Evolutionary conservation across 2,888 invertebrate species (phyloP).

Genomic region (Euphydryas editha): DNA sequence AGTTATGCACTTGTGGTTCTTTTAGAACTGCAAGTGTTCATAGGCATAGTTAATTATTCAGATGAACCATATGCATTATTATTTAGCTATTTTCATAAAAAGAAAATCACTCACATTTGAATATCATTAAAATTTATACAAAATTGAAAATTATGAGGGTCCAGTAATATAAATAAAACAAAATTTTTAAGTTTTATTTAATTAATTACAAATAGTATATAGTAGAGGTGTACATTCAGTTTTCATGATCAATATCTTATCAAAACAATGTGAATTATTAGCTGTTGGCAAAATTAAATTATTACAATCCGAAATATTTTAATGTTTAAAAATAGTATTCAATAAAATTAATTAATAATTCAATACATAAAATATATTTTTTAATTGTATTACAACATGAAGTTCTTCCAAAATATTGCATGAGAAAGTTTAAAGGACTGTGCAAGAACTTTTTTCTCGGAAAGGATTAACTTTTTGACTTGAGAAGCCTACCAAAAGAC

Average conservation of each 20-base stretch:
- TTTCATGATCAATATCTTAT: neutral
- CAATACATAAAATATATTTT: neutral
- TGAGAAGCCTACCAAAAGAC: slow-evolving; percentile 95
- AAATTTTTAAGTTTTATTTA: slow-evolving; percentile 12
- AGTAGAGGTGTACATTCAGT: neutral
- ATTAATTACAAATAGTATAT: slow-evolving; percentile 17
- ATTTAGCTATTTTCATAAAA: too few species aligned
- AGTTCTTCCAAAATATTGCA: slow-evolving; percentile 19
- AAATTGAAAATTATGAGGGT: too few species aligned
- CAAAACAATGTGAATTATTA: neutral
- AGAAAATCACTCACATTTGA: too few species aligned
- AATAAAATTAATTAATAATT: neutral
- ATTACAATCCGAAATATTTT: neutral
- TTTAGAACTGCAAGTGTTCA: too few species aligned
- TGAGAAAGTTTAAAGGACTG: slow-evolving; percentile 86
- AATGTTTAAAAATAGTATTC: neutral
- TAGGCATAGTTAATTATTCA: too few species aligned
- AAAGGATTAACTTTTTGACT: slow-evolving; percentile 98
- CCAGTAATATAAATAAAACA: slow-evolving; percentile 13
- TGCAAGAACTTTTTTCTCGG: slow-evolving; percentile 96
- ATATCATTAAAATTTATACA: too few species aligned
- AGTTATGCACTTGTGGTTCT: too few species aligned
- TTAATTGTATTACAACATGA: slow-evolving; percentile 29
- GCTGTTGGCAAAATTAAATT: neutral
- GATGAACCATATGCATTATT: too few species aligned